Conservation (phyloP, 1,140 invertebrate species). For the Saccostrea glomerata region DNA sequence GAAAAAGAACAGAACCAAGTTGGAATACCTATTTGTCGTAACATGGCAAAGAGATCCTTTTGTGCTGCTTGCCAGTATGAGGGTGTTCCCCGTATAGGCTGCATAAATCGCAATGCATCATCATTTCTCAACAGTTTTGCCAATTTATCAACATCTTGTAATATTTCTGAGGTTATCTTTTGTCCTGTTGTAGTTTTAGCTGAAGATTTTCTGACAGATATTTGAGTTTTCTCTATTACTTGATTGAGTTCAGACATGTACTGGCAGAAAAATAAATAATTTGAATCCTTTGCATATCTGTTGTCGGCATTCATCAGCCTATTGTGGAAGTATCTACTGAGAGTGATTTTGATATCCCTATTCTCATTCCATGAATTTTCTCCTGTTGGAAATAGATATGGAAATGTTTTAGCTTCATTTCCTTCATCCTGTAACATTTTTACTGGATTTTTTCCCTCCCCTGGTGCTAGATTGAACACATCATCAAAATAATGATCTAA, state of each 20-base stretch:
- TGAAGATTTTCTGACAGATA: constrained; percentile 15
- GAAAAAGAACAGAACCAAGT: too few species aligned
- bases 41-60: too few species aligned
- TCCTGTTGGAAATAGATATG: neutral
- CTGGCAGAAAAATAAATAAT: too few species aligned
- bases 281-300: neutral
- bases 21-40: too few species aligned
- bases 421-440: too few species aligned
- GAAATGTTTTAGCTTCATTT: constrained; percentile 4
- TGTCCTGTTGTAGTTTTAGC: neutral
- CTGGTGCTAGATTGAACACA: too few species aligned
- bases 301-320: constrained; percentile 38
- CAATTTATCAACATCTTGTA: constrained; percentile 25
- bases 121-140: constrained; percentile 48
- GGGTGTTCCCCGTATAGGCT: constrained; percentile 44
- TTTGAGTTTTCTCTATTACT: too few species aligned
- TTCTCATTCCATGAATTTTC: too few species aligned
- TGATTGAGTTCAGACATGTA: too few species aligned
- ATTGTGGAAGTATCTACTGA: neutral
- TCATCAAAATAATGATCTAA: too few species aligned
- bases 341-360: constrained; percentile 28
- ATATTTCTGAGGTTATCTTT: constrained; percentile 41
- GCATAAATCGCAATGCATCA: too few species aligned
- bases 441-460: too few species aligned
- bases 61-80: neutral